phyloP scores from a whole-genome alignment of 2,113 vertebrate genomes.

The Sphaerodactylus townsendi region DNA sequence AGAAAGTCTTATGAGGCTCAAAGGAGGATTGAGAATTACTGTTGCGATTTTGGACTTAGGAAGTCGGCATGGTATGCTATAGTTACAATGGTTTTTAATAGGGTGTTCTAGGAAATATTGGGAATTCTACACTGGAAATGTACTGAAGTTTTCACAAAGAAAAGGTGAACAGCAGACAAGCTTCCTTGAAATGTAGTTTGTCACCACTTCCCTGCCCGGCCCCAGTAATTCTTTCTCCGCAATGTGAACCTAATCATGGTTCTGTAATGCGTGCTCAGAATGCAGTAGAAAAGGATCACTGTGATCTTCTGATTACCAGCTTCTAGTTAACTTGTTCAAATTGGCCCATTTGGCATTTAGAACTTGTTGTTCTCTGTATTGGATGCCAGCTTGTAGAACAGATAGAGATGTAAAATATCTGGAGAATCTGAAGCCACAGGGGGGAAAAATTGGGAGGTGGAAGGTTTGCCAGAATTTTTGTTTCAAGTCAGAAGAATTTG shows the following conservation, averaged over 20 bases:
- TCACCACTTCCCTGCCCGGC: no score
- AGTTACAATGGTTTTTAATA: background rate
- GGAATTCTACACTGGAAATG: background rate
- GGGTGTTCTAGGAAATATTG: background rate
- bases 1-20: constrained; percentile 13
- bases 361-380: no score
- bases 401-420: no score
- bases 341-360: no score
- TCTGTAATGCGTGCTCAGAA: no score
- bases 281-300: background rate
- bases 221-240: background rate
- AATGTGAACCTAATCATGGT: background rate
- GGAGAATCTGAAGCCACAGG: no score
- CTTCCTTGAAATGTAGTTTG: background rate
- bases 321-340: no score
- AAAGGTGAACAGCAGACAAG: background rate
- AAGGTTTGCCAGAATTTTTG: no score
- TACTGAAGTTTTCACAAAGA: background rate
- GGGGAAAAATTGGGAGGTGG: no score
- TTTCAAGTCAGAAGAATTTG: no score
- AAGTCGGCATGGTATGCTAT: background rate
- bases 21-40: background rate
- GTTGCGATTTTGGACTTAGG: background rate
- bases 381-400: no score
- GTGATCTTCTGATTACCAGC: no score